Conservation (phyloP, 2,888 invertebrate species). For the Agonopterix alstromeriana region DNA sequence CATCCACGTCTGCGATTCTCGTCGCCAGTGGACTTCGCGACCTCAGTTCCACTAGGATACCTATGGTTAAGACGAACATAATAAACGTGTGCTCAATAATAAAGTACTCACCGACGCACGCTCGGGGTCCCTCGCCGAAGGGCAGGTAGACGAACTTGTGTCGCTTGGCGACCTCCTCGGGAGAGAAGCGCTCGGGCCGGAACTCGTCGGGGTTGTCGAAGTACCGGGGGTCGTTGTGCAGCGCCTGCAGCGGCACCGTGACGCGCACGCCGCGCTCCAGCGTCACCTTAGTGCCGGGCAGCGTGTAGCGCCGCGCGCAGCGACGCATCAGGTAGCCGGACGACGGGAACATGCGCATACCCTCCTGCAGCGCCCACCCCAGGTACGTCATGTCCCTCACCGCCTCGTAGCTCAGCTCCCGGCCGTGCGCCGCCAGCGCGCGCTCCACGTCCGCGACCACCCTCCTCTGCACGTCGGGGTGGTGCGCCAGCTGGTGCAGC, state of each 20-base stretch:
- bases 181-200: constrained; percentile 22
- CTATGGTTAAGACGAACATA: no score
- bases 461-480: constrained; percentile 35
- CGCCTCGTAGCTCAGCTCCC: constrained; percentile 29
- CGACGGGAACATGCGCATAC: constrained; percentile 21
- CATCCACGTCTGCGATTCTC: no score
- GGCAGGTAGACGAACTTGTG: constrained; percentile 20
- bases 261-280: constrained; percentile 21
- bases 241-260: constrained; percentile 19
- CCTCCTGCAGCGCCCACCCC: constrained; percentile 29
- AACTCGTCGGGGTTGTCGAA: constrained; percentile 23
- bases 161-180: constrained; percentile 7
- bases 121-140: constrained; percentile 24
- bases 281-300: constrained; percentile 20
- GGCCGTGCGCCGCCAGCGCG: constrained; percentile 20
- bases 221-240: constrained; percentile 24
- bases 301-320: constrained; percentile 16
- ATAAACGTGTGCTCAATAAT: neutral
- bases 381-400: constrained; percentile 31
- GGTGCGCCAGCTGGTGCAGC: constrained; percentile 35
- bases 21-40: no score
- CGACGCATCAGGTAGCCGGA: constrained; percentile 15
- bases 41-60: no score
- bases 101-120: constrained; percentile 18
- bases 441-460: constrained; percentile 36